Conservation (phyloP, 2,888 invertebrate species). For the Andricus quercusramuli region DNA sequence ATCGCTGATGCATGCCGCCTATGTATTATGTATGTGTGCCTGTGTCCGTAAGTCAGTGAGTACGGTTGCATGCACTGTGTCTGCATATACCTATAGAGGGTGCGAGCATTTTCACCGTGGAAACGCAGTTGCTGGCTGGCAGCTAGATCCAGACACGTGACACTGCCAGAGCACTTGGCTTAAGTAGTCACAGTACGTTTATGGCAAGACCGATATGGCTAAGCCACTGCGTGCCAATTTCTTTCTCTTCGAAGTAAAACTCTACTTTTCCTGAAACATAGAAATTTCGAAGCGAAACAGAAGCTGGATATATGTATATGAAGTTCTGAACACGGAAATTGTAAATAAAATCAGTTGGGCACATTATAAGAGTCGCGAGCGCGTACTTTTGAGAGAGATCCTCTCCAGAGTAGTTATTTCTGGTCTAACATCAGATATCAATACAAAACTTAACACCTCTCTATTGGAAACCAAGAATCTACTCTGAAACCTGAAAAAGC, state of each 20-base stretch:
- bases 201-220: background rate
- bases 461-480: too few species aligned
- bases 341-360: too few species aligned
- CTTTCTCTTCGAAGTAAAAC: background rate
- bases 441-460: too few species aligned
- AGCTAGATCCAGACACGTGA: constrained; percentile 4
- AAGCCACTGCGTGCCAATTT: background rate
- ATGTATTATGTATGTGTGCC: constrained; percentile 24
- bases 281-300: background rate
- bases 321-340: too few species aligned
- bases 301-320: background rate
- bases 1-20: constrained; percentile 20
- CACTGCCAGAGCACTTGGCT: background rate
- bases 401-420: too few species aligned
- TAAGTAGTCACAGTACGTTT: background rate
- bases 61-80: background rate
- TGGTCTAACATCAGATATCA: too few species aligned
- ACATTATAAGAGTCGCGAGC: too few species aligned
- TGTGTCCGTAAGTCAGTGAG: background rate
- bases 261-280: background rate
- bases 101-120: background rate
- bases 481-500: too few species aligned
- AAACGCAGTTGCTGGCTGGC: constrained; percentile 6
- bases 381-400: too few species aligned
- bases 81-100: constrained; percentile 11